phyloP scores from a whole-genome alignment of 2,797 vertebrate species.

The Etheostoma perlongum region DNA sequence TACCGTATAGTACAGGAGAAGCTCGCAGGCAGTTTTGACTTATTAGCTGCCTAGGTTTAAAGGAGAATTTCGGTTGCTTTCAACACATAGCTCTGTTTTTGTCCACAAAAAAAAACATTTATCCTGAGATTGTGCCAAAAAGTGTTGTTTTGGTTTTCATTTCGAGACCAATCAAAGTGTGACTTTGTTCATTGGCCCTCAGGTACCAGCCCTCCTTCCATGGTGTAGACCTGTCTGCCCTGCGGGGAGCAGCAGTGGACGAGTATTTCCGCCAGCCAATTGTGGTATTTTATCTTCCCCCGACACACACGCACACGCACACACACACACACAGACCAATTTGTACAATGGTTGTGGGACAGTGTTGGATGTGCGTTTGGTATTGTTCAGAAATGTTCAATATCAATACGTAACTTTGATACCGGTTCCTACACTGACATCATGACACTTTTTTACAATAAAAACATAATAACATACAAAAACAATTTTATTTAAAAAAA shows the following conservation, averaged over 20 bases:
- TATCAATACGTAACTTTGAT: too few relatives aligned
- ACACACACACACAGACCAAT: conserved; percentile 11
- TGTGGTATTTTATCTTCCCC: conserved; percentile 84
- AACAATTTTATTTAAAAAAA: too few relatives aligned
- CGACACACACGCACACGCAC: not conserved
- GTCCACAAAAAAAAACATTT: not conserved
- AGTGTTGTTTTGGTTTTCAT: too few relatives aligned
- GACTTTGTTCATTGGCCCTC: not conserved
- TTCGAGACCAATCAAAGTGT: not conserved
- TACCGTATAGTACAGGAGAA: too few relatives aligned
- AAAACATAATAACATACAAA: too few relatives aligned
- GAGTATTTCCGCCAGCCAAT: conserved; percentile 98
- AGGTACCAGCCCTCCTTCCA: conserved; percentile 99
- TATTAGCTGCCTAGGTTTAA: too few relatives aligned
- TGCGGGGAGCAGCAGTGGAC: conserved; percentile 95
- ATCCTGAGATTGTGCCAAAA: not conserved
- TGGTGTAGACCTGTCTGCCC: conserved; percentile 94
- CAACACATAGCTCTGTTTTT: too few relatives aligned
- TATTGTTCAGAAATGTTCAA: too few relatives aligned
- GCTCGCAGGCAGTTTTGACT: too few relatives aligned
- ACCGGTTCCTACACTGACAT: too few relatives aligned
- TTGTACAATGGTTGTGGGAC: not conserved
- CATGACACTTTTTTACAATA: too few relatives aligned
- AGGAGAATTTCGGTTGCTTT: too few relatives aligned
- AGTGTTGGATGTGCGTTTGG: not conserved